These are phyloP conservation scores for Patella depressa DNA, from an alignment of 2,888 invertebrate genomes.

Conservation along the genomic window DNA sequence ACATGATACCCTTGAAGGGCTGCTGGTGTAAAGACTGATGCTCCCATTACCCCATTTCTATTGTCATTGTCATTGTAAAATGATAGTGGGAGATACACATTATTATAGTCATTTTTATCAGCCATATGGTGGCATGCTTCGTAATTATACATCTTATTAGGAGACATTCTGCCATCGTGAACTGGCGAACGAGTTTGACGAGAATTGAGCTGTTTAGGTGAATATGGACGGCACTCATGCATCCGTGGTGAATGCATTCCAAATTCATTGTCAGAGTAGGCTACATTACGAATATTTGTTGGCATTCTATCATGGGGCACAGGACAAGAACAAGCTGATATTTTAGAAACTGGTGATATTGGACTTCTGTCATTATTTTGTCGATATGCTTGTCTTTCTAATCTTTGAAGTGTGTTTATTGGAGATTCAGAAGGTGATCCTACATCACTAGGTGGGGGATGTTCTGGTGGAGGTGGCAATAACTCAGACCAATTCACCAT, in stretches of 20 bases:
- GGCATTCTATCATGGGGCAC: constrained; percentile 52
- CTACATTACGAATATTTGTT: constrained; percentile 42
- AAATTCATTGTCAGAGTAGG: constrained; percentile 61
- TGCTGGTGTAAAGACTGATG: constrained; percentile 27
- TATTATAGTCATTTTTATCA: constrained; percentile 15
- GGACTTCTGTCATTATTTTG: constrained; percentile 49
- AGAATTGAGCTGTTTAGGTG: constrained; percentile 49
- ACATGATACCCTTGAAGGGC: constrained; percentile 42
- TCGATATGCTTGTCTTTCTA: constrained; percentile 28
- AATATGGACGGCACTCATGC: constrained; percentile 44
- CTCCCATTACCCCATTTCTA: constrained; percentile 29
- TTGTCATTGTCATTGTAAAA: constrained; percentile 50
- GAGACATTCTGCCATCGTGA: constrained; percentile 21
- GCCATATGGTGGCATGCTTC: constrained; percentile 20
- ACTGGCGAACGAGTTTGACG: constrained; percentile 43
- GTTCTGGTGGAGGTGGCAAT: constrained; percentile 72
- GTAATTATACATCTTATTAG: constrained; percentile 24
- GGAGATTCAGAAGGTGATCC: constrained; percentile 62
- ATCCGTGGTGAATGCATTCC: constrained; percentile 33
- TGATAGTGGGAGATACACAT: constrained; percentile 35
- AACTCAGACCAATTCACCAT: constrained; percentile 69
- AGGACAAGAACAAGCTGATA: constrained; percentile 63
- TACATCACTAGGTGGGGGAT: constrained; percentile 70
- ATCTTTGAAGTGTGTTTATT: constrained; percentile 33
- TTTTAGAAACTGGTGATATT: constrained; percentile 62